Percentiles rank a stretch among this genome's conserved stretches.
phyloP scores from a whole-genome alignment of 2,113 vertebrate genomes.

The Percopsis transmontana region DNA sequence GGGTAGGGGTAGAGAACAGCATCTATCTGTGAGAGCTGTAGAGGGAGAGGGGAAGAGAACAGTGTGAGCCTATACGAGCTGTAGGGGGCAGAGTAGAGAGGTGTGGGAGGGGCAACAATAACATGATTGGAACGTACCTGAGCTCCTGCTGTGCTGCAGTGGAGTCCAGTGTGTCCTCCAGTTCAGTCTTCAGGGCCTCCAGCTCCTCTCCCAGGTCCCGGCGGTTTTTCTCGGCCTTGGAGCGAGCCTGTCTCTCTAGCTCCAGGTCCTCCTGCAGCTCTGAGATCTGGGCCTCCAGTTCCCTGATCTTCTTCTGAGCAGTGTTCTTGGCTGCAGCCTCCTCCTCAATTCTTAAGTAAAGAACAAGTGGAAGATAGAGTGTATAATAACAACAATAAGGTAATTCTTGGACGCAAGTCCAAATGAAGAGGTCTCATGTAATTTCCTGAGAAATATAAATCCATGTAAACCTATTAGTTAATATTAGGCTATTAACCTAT shows the following conservation, averaged over 20 bases:
- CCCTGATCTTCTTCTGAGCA: constrained; percentile 95
- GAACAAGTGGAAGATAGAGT: not conserved
- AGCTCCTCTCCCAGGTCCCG: constrained; percentile 95
- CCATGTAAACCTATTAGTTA: no score
- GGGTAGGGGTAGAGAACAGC: no score
- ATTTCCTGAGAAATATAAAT: no score
- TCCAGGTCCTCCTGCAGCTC: constrained; percentile 97
- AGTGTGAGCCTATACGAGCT: no score
- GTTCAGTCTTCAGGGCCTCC: constrained; percentile 94
- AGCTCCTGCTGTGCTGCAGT: constrained; percentile 96
- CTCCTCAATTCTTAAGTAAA: constrained; percentile 93
- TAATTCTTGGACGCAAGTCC: no score
- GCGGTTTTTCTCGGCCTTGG: constrained; percentile 95
- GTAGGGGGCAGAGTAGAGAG: no score
- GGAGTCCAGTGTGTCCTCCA: constrained; percentile 95
- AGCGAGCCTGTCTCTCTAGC: constrained; percentile 85
- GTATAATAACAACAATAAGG: not conserved
- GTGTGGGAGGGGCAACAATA: no score
- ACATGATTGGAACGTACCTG: no score
- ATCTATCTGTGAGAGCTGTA: no score
- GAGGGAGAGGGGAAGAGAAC: no score
- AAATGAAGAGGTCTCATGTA: no score
- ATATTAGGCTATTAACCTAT: no score
- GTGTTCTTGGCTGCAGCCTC: constrained; percentile 93
- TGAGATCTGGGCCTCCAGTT: constrained; percentile 93